Conservation (phyloP, 2,888 invertebrate genomes). For the Orthonevra nobilis region DNA sequence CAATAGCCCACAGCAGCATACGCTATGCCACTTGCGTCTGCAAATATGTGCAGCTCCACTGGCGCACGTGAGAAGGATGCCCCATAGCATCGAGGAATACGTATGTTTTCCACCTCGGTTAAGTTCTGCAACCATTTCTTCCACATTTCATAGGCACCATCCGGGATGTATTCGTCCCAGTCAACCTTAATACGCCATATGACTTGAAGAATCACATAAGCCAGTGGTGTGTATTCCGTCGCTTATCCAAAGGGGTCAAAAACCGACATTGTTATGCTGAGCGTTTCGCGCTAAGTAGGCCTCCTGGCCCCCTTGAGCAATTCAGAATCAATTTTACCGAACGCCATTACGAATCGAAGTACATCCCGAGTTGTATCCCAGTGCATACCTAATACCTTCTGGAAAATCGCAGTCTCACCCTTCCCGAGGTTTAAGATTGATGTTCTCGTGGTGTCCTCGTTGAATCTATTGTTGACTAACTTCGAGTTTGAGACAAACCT, state of each 20-base stretch:
- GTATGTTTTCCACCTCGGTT: not conserved
- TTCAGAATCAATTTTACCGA: slow-evolving; percentile 13
- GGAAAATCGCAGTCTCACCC: not conserved
- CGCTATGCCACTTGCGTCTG: slow-evolving; percentile 30
- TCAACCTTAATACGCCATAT: slow-evolving; percentile 38
- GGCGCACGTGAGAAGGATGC: not conserved
- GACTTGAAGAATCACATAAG: slow-evolving; percentile 17
- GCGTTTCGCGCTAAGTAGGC: slow-evolving; percentile 70
- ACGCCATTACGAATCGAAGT: slow-evolving; percentile 54
- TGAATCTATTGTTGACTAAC: not conserved
- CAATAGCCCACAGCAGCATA: too few species aligned
- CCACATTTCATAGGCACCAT: slow-evolving; percentile 13
- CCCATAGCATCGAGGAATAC: slow-evolving; percentile 30
- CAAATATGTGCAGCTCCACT: slow-evolving; percentile 49
- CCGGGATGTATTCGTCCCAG: slow-evolving; percentile 46
- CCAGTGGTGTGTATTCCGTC: slow-evolving; percentile 52
- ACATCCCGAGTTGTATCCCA: slow-evolving; percentile 63
- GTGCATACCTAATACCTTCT: slow-evolving; percentile 65
- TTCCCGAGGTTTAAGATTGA: slow-evolving; percentile 8
- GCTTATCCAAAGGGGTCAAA: slow-evolving; percentile 72
- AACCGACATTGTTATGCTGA: slow-evolving; percentile 71
- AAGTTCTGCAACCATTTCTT: slow-evolving; percentile 15
- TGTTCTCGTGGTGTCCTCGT: not conserved
- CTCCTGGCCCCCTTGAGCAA: slow-evolving; percentile 12
- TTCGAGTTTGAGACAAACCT: slow-evolving; percentile 13